A percentile compares a stretch with the other conserved stretches of the same genome.
phyloP scores from a whole-genome alignment of 64 coral and sea anemone species.

The Trachythela sp. region DNA sequence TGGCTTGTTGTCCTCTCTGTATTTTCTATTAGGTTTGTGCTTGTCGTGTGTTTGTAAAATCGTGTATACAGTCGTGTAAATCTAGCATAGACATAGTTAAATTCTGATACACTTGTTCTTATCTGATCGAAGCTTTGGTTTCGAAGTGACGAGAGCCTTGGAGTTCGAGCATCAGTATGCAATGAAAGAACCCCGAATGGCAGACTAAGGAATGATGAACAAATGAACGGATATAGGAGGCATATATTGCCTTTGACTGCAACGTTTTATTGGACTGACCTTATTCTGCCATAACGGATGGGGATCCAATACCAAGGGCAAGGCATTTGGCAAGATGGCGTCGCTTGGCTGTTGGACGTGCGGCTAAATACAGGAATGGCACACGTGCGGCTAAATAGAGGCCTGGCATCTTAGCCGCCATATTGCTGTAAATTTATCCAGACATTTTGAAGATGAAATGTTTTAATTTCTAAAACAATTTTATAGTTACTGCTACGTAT shows the following conservation, averaged over 20 bases:
- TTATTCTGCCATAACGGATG: neutral
- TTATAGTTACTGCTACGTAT: too few species aligned
- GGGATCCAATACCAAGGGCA: neutral
- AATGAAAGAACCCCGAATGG: constrained; percentile 14
- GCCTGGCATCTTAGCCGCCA: too few species aligned
- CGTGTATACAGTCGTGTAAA: too few species aligned
- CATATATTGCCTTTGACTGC: neutral
- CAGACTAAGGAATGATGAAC: constrained; percentile 23
- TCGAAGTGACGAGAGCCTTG: constrained; percentile 68
- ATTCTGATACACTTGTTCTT: constrained; percentile 87
- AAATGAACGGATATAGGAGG: constrained; percentile 29
- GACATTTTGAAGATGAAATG: too few species aligned
- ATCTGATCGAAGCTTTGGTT: constrained; percentile 63
- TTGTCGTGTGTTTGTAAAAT: neutral
- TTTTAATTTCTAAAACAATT: too few species aligned
- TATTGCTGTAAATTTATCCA: too few species aligned
- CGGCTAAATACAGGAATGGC: too few species aligned
- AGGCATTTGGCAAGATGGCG: neutral
- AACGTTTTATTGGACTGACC: neutral
- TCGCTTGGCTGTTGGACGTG: too few species aligned
- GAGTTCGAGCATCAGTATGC: neutral
- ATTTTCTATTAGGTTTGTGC: neutral
- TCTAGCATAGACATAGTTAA: neutral
- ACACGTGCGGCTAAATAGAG: too few species aligned
- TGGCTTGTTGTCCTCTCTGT: neutral